Base-by-base conservation (phyloP, 2,797 vertebrate genomes). In the Poeciliopsis paucimaculata region DNA sequence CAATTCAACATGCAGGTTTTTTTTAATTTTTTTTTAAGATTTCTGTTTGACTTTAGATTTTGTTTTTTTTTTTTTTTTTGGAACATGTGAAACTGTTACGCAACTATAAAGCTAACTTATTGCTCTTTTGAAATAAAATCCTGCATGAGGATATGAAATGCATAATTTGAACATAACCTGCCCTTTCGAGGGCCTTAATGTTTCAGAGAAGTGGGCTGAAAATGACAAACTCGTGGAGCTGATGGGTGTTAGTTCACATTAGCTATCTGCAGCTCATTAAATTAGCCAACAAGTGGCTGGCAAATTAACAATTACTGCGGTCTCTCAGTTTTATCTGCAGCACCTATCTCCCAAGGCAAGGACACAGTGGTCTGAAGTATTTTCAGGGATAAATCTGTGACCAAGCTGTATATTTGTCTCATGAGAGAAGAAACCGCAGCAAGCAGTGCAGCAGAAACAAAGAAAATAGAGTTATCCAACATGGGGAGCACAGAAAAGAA, bases 401-500 rank as follows among this genome's bases (percentile, higher is more conserved):
- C 23, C 39, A 34, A 45, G 13, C 49, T 20, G 49, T 23, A 31
- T 71, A 55, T 39, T 66, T 68, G 20, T 55, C 60, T 47, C 20
- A 18, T 18, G 47, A 70, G 46, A 28, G 16, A 23, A 45, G 68
- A 51, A 73, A 41, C 23, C 55, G 4, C 62, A 64, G 39, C 34
- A 41, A 36, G 72, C 31, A 5, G 57, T 6, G 45, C 26, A 51
- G 34, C 20, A 49, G 34, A 28, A 73, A 18, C 72, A 36, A 45
- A 71, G 45, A 77, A 71, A 36, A 47, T 72, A 26, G 39, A 55
- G 66, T 71, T 71, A 77, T 55, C 47, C 15, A 78, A 72, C 57
- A 47, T 7, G 41, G 28, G 68, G 41, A 46, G 39, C 16, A 20
- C 39, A 68, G 49, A 74, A 34, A 74, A 28, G 34, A 34, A 66